phyloP scores from a whole-genome alignment of 2,113 vertebrate genomes.

The Pyrgilauda ruficollis region DNA sequence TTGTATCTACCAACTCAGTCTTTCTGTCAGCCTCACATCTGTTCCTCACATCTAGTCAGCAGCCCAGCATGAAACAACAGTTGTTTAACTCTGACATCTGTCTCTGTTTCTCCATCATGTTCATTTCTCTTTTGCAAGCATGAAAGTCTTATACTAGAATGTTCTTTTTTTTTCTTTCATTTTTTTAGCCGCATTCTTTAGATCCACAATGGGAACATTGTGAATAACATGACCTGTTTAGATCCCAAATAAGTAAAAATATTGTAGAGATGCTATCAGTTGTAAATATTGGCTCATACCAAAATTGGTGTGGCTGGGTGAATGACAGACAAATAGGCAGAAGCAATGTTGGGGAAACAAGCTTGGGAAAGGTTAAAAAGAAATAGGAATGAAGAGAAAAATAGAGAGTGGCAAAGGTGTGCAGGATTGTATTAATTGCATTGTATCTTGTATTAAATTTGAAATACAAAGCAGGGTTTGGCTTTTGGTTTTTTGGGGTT shows the following conservation, averaged over 20 bases:
- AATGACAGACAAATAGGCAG: not conserved
- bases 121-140: not conserved
- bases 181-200: not conserved
- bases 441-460: not conserved
- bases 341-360: not conserved
- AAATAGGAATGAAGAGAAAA: not conserved
- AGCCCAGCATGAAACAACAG: not conserved
- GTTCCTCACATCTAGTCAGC: not conserved
- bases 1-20: not conserved
- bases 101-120: not conserved
- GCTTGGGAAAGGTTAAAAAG: not conserved
- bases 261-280: not conserved
- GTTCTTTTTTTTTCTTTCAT: not conserved
- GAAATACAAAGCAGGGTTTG: not conserved
- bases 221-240: not conserved
- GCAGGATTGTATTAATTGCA: not conserved
- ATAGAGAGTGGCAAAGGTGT: not conserved
- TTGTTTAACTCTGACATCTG: not conserved
- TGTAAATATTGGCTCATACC: not conserved
- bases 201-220: not conserved
- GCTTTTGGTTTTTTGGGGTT: not conserved
- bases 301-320: not conserved
- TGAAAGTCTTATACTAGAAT: not conserved
- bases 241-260: not conserved
- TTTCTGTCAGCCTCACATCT: not conserved